Base-by-base conservation (phyloP, 2,797 vertebrate species). In the Vireo griseus region DNA sequence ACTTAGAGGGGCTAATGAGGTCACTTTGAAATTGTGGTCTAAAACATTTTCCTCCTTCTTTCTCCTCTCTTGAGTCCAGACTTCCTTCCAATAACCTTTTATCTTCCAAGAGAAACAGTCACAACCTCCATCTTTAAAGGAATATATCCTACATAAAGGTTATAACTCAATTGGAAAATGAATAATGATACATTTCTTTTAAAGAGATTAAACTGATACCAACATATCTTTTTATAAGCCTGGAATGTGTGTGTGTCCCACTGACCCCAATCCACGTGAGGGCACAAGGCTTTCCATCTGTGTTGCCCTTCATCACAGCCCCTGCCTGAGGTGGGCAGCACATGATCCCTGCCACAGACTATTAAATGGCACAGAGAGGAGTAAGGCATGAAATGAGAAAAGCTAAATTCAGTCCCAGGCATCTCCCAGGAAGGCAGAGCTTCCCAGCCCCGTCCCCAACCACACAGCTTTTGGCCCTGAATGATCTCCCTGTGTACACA, bases 21-120 rank as follows among this genome's bases (percentile, higher is more conserved):
- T 76, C 73, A 54, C 71, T 72, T 69, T 7, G 31, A 76, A 83
- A 92, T 52, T 90, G 21, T 71, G 77, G n/a, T 73, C 58, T 85
- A 37, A 86, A 94, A 71, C 75, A 10, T 61, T 55, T 47, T 5
- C 9, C 5, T 12, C 13, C 13, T 7, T 6, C 40, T 59, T 69
- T 92, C n/a, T 73, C 48, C 31, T 77, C 52, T 67, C 84, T 52
- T 65, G 35, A 93, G 65, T 52, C 31, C 45, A 81, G 44, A 83
- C 24, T 89, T 85, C 75, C 51, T 95, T 93, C 39, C 58, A 90
- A 74, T 50, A 94, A 89, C 72, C 78, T 78, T 78, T 76, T 5
- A 33, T 81, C 47, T 83, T 94, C 94, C 92, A 94, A 92, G 72
- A 95, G 61, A 90, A 93, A 92, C 68, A 92, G 81, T 80, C 52